Evolutionary conservation across 2,888 invertebrate species (phyloP), one percentile per base, ranked within the genome.

Genomic region (Troides helena): DNA sequence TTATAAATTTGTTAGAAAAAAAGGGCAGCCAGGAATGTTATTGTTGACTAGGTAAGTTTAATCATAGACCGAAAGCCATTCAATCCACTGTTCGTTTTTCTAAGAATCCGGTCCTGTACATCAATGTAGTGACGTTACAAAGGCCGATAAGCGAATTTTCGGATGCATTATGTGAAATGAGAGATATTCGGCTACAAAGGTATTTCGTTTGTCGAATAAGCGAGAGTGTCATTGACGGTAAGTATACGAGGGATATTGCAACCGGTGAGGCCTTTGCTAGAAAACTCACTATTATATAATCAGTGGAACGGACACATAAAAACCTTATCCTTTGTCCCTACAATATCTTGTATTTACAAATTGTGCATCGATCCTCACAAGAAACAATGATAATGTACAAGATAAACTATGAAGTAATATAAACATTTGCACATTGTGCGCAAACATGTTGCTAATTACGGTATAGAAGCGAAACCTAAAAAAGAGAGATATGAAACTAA

Each of bases 401-500:
- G 6, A 18, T 58, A 62, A 43, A 65, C 36, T 14, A 21, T 46
- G 30, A 65, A 60, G 58, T 65, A 50, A 56, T 63, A 53, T 67
- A 70, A 67, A 67, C 56, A 67, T 70, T 67, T 67, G 63, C 70
- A 63, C 67, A 67, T 67, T 70, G 67, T 70, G 59, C 39, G 53
- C 70, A 63, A 67, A 63, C 63, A 70, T 60, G 63, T 17, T 57
- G 66, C 60, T 70, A 70, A 70, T 70, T 70, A 67, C 59, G 57
- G 62, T 62, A 66, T 66, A 70, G 66, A 46, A 63, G 66, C 30
- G n/a, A 59, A 63, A 70, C 53, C 30, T 58, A 66, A 62, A 67
- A 67, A 70, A 70, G 63, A 50, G 63, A 67, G 62, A 67, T 67
- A 70, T 59, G 60, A 63, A 67, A 70, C 66, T 67, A 63, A 70